Base-by-base conservation (phyloP, 2,888 invertebrate species). In the Catocala fraxini region DNA sequence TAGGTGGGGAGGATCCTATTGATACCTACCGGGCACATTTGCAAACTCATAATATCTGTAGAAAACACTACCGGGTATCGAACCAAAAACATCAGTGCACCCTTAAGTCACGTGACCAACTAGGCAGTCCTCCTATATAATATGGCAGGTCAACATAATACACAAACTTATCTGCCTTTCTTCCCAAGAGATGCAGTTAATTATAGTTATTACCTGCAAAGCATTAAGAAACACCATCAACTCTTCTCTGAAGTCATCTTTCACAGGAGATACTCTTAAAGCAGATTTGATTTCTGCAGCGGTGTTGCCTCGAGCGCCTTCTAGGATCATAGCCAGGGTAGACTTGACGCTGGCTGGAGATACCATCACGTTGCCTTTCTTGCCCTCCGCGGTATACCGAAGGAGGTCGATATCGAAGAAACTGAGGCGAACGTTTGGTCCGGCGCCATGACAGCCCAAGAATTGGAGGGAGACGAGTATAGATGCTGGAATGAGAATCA, bases 281-380 rank as follows among this genome's bases (percentile, higher is more conserved):
- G 95, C 93, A 48, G 88, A 89, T 63, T 92, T 86, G 56, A 97
- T 93, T 89, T 97, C 95, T 7, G 87, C 82, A 4, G 95, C 95
- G 10, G 96, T 95, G 0, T 76, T 71, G 4, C 95, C 96, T 9
- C 78, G 81, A 0, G 96, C 95, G 15, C 96, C 96, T 87, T 96
- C 96, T 49, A 96, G 82, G 46, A 97, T 74, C 94, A 96, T 95
- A 6, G 95, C 95, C 52, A 97, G 81, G 0, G 95, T 95, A 0
- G 95, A 90, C 83, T 96, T 96, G 34, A 96, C 91, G 80, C 96
- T 96, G 60, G 95, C 95, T 12, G 97, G 96, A n/a, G 97, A 96
- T 3, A 96, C 83, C 80, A 96, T 91, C 41, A 96, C 91, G 80
- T 97, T 97, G 33, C 95, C 95, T 7, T 45, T 65, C 47, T 79